Base-by-base conservation (phyloP, 2,888 invertebrate genomes). In the Drosophila falleni region DNA sequence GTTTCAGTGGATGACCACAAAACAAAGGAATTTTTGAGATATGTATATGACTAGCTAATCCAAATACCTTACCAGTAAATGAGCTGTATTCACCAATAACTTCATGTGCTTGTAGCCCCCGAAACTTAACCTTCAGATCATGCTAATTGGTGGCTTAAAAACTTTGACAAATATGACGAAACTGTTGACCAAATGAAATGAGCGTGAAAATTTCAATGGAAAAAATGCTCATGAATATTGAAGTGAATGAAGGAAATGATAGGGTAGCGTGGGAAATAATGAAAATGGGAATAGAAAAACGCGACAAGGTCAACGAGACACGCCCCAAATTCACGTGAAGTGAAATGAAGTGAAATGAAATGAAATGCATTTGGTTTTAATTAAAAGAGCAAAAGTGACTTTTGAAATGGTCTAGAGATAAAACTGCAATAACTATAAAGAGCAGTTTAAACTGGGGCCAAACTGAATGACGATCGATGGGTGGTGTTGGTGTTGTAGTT, bases 401-500 rank as follows among this genome's bases (percentile, higher is more conserved):
- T 78, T 73, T 56, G 69, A 74, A 83, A 86, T 87, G 84, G 84
- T 72, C 81, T 59, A 67, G 51, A 83, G 84, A 83, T 87, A 87
- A 87, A 87, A 87, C 69, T 81, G 83, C 87, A 87, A 83, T 83
- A 83, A 87, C 83, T 86, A 81, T 87, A 79, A 83, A 86, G 77
- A 66, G 56, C 65, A 74, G 74, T 81, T 77, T 74, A 64, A 75
- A 64, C 47, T 58, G 62, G 62, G 39, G 35, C 39, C 58, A 35
- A 62, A 46, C 50, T 56, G 51, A 61, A 75, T 61, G 54, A 54
- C 65, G 75, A 71, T 75, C 71, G 60, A 39, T 49, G 60, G 42
- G 29, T 35, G 61, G 39, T 15, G 10, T 31, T 29, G 16, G 10
- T 35, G 19, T 5, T 33, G 19, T 9, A 44, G 37, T 11, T 47